Base-by-base conservation (phyloP, 2,888 invertebrate genomes). In the Hemicrepidius hirtus region DNA sequence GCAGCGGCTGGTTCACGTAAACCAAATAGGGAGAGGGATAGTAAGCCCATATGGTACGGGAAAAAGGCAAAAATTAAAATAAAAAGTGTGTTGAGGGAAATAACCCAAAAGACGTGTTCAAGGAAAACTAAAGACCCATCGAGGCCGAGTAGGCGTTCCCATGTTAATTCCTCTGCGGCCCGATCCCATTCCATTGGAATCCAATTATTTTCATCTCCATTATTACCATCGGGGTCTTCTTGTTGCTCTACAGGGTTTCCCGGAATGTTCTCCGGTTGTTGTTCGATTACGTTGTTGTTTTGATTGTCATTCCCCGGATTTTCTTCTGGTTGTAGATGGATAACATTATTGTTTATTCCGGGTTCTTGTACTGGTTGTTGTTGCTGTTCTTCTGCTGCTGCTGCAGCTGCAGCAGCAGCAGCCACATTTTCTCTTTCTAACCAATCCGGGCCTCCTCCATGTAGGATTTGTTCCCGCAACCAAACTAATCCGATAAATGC, bases 21-120 rank as follows among this genome's bases (percentile, higher is more conserved):
- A 62, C 93, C 92, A 73, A 95, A 85, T 53, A 93, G 89, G 10
- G 92, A 90, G 69, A 98, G 91, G 0, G 95, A 93, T 81, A 95
- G 91, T 80, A 94, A 92, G 0, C 99, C 99, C 87, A 98, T 96
- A 81, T 97, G 97, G 85, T 97, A 98, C 0, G 99, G 99, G 79
- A 95, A 95, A 84, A 97, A 99, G 46, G 98, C 99, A 88, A 99
- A 99, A 18, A 98, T 94, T 75, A 99, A 91, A 77, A 99, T 98
- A 85, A 99, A 99, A 68, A 99, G 89, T 0, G 98, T 97, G 84
- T 99, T 99, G 28, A 99, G 87, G 0, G 98, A 97, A 18, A 99
- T 97, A 21, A 99, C 98, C 99, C 99, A 99, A 85, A 99, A 98
- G 0, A 99, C 98, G 88, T 99, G 99, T 85, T 99, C 99, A 65